Evolutionary conservation across 2,113 vertebrate genomes (phyloP), one percentile per base, ranked within the genome.

Genomic region (Anolis carolinensis): DNA sequence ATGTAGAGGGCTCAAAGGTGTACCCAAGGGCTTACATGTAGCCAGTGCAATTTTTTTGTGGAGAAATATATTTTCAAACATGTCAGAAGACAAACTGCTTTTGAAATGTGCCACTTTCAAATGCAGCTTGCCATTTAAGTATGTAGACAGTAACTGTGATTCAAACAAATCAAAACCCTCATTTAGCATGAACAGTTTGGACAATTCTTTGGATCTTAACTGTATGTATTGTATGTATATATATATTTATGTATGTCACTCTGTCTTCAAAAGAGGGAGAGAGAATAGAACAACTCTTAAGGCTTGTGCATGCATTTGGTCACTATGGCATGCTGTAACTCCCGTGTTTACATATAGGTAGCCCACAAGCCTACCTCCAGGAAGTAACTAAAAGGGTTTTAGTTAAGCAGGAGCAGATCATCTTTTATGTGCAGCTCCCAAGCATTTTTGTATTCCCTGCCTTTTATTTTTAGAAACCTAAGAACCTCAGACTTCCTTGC

Each of bases 261-360:
- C 55, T 63, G 14, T 80, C 10, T 27, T 44, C 20, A 62, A 39
- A 83, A 55, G 39, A 8, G 48, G 68, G 65, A 50, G 30, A 50
- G 34, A n/a, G 23, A 75, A 59, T 11, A 59, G 55, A 59, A 13
- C 55, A 39, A 32, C 68, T 32, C 48, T 65, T 25, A 73, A 55
- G 78, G 55, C 68, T 32, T 81, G 55, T 81, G 78, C 55, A 86
- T 16, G 65, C 55, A 72, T 36, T 59, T 27, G n/a, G 55, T 65
- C 55, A 13, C 32, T 18, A 65, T 21, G 32, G 7, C 10, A 2
- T 50, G 71, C 67, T n/a, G n/a, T 65, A 75, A 65, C 79, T 81
- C 36, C 21, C 74, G 79, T 81, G 85, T 86, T 86, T 81, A 81
- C 70, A 81, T 86, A 25, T 44, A 75, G 44, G 25, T 79, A 71